Conservation (phyloP, 53 echinoderm and acorn worm genomes). For the Zoroaster sp. region DNA sequence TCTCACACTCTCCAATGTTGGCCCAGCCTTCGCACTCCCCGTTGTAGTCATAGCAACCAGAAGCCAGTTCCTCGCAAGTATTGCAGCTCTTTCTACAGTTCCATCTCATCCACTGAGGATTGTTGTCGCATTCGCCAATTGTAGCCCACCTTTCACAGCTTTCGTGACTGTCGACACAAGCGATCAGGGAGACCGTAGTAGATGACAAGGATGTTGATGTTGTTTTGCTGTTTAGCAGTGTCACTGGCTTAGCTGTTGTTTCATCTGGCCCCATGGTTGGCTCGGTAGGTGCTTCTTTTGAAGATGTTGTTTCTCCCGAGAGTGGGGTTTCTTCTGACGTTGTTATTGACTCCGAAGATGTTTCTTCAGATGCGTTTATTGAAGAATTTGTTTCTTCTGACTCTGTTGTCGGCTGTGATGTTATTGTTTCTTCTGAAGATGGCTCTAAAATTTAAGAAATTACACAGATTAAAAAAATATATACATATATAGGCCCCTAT, state of each 20-base stretch:
- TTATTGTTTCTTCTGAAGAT: no score
- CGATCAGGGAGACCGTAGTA: not conserved
- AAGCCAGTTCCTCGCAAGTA: constrained; percentile 38
- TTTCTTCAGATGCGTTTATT: not conserved
- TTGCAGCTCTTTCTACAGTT: constrained; percentile 80
- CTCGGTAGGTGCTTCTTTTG: not conserved
- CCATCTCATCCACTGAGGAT: constrained; percentile 71
- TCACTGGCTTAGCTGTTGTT: not conserved
- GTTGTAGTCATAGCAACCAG: constrained; percentile 66
- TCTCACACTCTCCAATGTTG: constrained; percentile 78
- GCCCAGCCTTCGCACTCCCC: constrained; percentile 82
- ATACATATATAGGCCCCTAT: no score
- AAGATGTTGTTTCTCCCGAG: not conserved
- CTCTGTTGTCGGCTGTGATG: not conserved
- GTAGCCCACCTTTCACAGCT: constrained; percentile 76
- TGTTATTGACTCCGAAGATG: not conserved
- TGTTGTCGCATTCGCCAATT: constrained; percentile 74
- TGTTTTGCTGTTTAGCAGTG: not conserved
- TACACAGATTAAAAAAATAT: no score
- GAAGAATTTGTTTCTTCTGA: not conserved
- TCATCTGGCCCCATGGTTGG: not conserved
- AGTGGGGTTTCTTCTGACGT: not conserved
- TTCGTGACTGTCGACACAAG: constrained; percentile 23
- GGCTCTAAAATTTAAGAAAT: no score
- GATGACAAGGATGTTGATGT: not conserved